Evolutionary conservation across 2,888 invertebrate genomes (phyloP).

Genomic region (Taphrorychus bicolor): DNA sequence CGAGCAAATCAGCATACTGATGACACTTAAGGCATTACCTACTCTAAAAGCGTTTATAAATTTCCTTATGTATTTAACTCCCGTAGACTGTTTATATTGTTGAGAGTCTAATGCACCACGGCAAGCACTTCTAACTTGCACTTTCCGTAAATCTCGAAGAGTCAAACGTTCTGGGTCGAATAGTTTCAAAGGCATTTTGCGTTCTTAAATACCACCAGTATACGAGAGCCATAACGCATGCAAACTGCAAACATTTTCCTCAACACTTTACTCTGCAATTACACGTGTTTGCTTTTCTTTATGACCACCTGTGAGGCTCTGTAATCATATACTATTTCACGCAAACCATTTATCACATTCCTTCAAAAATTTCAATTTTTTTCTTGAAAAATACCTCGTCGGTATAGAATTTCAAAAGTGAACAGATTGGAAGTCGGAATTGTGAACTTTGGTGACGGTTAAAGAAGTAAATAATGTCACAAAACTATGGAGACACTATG

Average conservation of each 20-base stretch:
- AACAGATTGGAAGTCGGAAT: no score
- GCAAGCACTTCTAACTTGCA: constrained; percentile 29
- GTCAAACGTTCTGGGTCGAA: constrained; percentile 37
- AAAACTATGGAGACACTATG: no score
- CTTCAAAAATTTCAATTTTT: no score
- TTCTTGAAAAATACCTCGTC: no score
- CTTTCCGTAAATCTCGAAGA: constrained; percentile 34
- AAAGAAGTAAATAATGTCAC: no score
- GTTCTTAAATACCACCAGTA: constrained; percentile 23
- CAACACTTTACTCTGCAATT: constrained; percentile 37
- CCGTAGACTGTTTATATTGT: constrained; percentile 18
- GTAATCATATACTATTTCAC: constrained; percentile 30
- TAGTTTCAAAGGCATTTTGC: constrained; percentile 28
- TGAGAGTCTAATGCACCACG: constrained; percentile 24
- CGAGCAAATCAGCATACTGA: constrained; percentile 8
- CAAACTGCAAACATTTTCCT: constrained; percentile 36
- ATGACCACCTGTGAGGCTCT: constrained; percentile 37
- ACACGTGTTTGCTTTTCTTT: constrained; percentile 36
- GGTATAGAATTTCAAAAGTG: no score
- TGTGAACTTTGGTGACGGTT: no score
- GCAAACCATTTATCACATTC: constrained; percentile 30
- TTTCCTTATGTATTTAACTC: constrained; percentile 19
- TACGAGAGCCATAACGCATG: constrained; percentile 31
- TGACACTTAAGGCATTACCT: constrained; percentile 11
- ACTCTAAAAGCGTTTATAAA: constrained; percentile 17